Base-by-base conservation (phyloP, 2,888 invertebrate species). In the Dolomedes plantarius region DNA sequence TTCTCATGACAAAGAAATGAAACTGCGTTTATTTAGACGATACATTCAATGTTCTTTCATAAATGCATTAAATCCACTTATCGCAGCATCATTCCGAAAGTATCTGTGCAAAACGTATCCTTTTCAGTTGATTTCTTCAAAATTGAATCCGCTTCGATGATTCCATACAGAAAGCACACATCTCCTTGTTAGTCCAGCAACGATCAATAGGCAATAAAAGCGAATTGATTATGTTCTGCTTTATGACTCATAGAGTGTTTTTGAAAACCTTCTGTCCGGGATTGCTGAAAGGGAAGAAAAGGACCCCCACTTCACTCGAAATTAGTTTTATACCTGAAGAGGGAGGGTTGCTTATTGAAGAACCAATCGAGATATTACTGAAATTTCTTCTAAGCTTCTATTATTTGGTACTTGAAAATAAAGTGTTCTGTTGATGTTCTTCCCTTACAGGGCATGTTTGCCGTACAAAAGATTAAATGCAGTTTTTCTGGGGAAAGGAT, bases 121-220 rank as follows among this genome's bases (percentile, higher is more conserved):
- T 46, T 13, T 13, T 46, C 41, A 13, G 13, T 16, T 46, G 41
- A 46, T 46, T 46, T 46, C 9, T 13, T 46, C 41, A 46, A 46
- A 46, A 16, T 11, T 2, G 9, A 46, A 16, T 11, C 2, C 6
- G 16, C 16, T 46, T 16, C 2, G 46, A 13, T 16, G 9, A 46
- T 13, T 46, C 16, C 16, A 46, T 2, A 46, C 16, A 46, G 9
- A 46, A 46, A 46, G 1, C 41, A 16, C 41, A 41, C 41, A 46
- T 46, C 13, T 16, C 16, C 16, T 13, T 16, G 41, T 46, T 46
- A 46, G 41, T 46, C 6, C 41, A 46, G 46, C 2, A 46, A 2
- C 41, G 41, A 46, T 46, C 41, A 46, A 46, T 46, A 46, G 41
- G 41, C 16, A 46, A 46, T 46, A 46, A 46, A 46, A 46, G 41